These are phyloP conservation scores for Colletes gigas DNA, from an alignment of 1,140 invertebrate genomes.

Conservation along the genomic window DNA sequence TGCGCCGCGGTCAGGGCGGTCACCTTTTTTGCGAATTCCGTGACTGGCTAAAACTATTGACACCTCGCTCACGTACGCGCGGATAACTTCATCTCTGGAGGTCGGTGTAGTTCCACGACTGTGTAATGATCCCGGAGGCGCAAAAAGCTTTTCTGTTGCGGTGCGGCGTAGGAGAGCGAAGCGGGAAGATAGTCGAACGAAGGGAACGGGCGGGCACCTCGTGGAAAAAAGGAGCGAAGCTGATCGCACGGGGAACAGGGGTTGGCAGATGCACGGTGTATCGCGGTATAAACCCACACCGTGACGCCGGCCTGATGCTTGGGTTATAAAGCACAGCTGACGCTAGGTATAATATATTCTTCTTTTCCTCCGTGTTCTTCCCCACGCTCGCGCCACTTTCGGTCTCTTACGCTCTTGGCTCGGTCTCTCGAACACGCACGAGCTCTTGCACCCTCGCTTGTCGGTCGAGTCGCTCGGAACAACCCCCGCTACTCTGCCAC, in stretches of 20 bases:
- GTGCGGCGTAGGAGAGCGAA: neutral
- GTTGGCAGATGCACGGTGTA: slow-evolving; percentile 67
- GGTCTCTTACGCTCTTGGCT: slow-evolving; percentile 40
- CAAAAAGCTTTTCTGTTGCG: slow-evolving; percentile 43
- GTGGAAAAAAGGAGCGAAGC: slow-evolving; percentile 37
- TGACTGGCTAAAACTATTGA: slow-evolving; percentile 49
- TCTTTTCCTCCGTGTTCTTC: slow-evolving; percentile 43
- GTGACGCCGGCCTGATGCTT: slow-evolving; percentile 63
- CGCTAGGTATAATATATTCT: slow-evolving; percentile 73
- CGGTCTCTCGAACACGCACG: slow-evolving; percentile 40
- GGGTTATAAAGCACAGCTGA: slow-evolving; percentile 75
- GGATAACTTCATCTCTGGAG: slow-evolving; percentile 54
- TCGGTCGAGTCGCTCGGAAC: slow-evolving; percentile 3
- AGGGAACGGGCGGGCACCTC: neutral
- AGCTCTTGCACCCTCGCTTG: slow-evolving; percentile 21
- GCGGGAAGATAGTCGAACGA: neutral
- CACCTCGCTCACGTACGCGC: slow-evolving; percentile 57
- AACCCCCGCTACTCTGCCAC: slow-evolving; percentile 3
- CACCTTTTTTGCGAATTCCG: slow-evolving; percentile 13
- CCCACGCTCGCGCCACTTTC: slow-evolving; percentile 45
- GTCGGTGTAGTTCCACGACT: slow-evolving; percentile 26
- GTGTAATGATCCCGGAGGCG: slow-evolving; percentile 47
- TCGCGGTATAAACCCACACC: slow-evolving; percentile 68
- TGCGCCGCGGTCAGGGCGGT: too few species aligned
- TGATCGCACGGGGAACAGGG: slow-evolving; percentile 29